Conservation (phyloP, 2,888 invertebrate genomes). For the Xestia sexstrigata region DNA sequence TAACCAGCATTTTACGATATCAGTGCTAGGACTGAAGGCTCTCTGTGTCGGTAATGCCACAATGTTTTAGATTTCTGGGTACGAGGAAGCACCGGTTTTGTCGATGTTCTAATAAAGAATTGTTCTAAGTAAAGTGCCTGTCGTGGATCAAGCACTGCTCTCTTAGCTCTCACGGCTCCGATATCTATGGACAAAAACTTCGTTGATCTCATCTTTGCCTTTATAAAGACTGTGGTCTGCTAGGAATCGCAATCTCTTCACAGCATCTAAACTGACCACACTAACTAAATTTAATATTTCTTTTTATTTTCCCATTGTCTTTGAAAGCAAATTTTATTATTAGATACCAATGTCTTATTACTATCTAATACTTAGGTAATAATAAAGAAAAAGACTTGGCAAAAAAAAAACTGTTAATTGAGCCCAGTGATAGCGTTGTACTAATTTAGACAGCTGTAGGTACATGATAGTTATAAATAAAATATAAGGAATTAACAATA, state of each 20-base stretch:
- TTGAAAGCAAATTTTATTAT: background rate
- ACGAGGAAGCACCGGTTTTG: background rate
- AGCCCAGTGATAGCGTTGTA: background rate
- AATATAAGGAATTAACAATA: slow-evolving; percentile 15
- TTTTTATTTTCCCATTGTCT: background rate
- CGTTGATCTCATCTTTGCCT: background rate
- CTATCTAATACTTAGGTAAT: background rate
- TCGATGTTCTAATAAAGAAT: background rate
- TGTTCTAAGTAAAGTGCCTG: background rate
- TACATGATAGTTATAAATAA: too few species aligned
- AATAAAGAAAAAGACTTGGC: background rate
- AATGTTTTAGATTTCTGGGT: background rate
- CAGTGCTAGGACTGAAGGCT: background rate
- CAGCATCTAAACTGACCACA: background rate
- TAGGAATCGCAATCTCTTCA: background rate
- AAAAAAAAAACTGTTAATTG: too few species aligned
- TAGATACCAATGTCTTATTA: background rate
- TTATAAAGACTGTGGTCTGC: background rate
- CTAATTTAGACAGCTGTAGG: background rate
- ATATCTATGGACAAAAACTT: background rate
- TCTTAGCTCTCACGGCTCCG: background rate
- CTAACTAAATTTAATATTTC: background rate
- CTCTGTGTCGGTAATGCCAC: background rate
- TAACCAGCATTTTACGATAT: background rate
- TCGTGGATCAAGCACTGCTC: background rate